Evolutionary conservation across 2,797 vertebrate genomes (phyloP).

Genomic region (Rhabdomys pumilio): DNA sequence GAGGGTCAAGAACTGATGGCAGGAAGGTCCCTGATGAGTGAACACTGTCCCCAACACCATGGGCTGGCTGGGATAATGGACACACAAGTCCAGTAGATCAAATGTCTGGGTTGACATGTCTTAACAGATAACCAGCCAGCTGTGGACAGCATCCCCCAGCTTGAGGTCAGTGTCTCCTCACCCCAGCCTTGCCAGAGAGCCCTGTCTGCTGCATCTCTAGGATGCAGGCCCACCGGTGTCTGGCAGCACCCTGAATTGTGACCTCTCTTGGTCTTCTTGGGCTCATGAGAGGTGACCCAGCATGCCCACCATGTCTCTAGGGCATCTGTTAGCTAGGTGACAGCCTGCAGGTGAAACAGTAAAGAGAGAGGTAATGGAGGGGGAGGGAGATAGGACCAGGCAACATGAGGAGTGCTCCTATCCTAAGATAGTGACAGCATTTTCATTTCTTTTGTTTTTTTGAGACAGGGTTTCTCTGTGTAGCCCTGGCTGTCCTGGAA

Average conservation of each 20-base stretch:
- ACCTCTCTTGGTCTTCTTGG: neutral
- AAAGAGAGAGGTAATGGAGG: neutral
- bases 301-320: neutral
- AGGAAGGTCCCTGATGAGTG: slow-evolving; percentile 39
- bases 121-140: slow-evolving; percentile 29
- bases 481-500: no score
- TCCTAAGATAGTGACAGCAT: neutral
- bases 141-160: slow-evolving; percentile 55
- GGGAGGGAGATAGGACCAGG: neutral
- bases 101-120: slow-evolving; percentile 49
- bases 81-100: slow-evolving; percentile 40
- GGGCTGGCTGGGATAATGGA: slow-evolving; percentile 44
- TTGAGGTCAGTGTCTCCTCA: slow-evolving; percentile 22
- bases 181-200: neutral
- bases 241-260: neutral
- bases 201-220: neutral
- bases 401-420: neutral
- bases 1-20: neutral
- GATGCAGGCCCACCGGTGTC: neutral
- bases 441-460: neutral
- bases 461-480: no score
- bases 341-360: neutral
- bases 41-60: neutral
- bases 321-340: neutral
- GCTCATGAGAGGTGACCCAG: neutral